A percentile compares a stretch with the other conserved stretches of the same genome.
Evolutionary conservation across 1,140 invertebrate species (phyloP).

Genomic region (Drosophila cardini): DNA sequence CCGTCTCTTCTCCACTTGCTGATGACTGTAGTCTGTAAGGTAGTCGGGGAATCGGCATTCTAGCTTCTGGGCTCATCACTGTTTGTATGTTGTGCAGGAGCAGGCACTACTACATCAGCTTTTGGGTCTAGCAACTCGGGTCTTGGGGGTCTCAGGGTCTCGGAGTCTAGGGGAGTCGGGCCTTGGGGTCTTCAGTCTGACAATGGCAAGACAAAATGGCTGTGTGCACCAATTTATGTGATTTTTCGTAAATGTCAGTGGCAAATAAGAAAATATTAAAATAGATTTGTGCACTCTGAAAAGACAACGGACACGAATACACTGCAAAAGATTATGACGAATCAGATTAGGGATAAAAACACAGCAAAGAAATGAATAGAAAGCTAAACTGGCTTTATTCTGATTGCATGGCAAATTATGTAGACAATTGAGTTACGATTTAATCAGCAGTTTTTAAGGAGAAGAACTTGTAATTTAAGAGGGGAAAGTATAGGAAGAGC

Average conservation of each 20-base stretch:
- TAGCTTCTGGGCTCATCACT: constrained; percentile 15
- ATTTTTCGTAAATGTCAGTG: constrained; percentile 82
- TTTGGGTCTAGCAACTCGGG: background rate
- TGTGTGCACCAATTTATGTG: constrained; percentile 79
- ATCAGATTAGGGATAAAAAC: constrained; percentile 35
- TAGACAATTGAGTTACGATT: constrained; percentile 1
- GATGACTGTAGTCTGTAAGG: constrained; percentile 26
- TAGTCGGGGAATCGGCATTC: constrained; percentile 13
- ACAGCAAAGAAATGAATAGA: constrained; percentile 14
- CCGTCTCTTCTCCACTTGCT: background rate
- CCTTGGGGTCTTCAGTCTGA: constrained; percentile 1
- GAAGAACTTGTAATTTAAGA: background rate
- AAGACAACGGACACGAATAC: constrained; percentile 65
- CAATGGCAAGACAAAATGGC: constrained; percentile 65
- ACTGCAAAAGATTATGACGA: constrained; percentile 43
- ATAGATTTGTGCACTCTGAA: constrained; percentile 77
- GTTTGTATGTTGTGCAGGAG: constrained; percentile 20
- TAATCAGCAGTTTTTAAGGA: constrained; percentile 2
- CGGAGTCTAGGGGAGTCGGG: background rate
- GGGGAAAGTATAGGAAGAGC: too few relatives aligned
- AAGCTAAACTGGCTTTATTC: background rate
- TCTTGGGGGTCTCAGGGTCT: background rate
- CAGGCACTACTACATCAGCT: background rate
- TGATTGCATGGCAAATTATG: constrained; percentile 6
- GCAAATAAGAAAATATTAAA: constrained; percentile 84